Evolutionary conservation across 2,888 invertebrate species (phyloP), one percentile per base, ranked within the genome.

Genomic region (Ophioninae sp.): DNA sequence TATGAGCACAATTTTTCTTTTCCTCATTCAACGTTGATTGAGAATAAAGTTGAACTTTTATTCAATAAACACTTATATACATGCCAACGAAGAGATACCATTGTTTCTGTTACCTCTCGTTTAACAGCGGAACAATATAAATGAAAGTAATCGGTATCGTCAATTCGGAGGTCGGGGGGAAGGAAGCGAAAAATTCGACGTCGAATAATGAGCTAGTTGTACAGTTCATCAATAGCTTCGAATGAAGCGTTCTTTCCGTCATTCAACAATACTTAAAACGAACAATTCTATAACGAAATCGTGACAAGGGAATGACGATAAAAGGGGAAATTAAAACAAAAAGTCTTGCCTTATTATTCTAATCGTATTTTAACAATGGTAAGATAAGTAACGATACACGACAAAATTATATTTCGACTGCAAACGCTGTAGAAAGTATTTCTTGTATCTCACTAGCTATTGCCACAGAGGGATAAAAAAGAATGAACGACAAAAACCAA

Each of bases 341-440:
- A 72, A 80, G 84, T 85, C 85, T 85, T 86, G 86, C 86, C 86
- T 86, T 86, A 86, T 81, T 86, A 86, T 81, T 82, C 76, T 85
- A 85, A 84, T 79, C 69, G 76, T 81, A 85, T 74, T 67, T 67
- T 81, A 78, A 70, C 72, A 77, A 76, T 76, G 23, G 76, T 56
- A 75, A 50, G 50, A 50, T 50, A 50, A 8, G 7, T 78, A 82
- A 74, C 79, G 56, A 78, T 75, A 83, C 85, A 82, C 80, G 80
- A 77, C 76, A 82, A 57, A 39, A 82, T 75, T 77, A 78, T 84
- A 84, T 82, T 82, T 62, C 61, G 78, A 82, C 78, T 82, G 84
- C 84, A 81, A 79, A 81, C 65, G 75, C 75, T 81, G 78, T 50
- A 50, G 81, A 79, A 84, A 84, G 79, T 81, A 69, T 78, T 65